phyloP scores from a whole-genome alignment of 1,140 invertebrate species.

The Drosophila asahinai region DNA sequence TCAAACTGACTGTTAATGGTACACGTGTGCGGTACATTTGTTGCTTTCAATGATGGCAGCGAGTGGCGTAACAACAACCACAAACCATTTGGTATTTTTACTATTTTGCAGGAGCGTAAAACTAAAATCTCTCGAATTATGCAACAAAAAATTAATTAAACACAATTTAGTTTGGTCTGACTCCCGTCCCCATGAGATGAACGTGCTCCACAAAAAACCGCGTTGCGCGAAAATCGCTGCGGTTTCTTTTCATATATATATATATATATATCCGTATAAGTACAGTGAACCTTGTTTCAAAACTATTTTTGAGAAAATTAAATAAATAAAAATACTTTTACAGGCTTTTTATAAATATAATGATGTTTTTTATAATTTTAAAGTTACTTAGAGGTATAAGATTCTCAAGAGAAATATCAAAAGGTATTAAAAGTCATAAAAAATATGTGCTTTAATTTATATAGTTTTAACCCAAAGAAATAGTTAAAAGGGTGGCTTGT shows the following conservation, averaged over 20 bases:
- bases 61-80: slow-evolving; percentile 21
- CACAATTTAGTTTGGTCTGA: slow-evolving; percentile 69
- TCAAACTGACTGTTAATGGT: slow-evolving; percentile 25
- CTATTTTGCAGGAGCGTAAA: slow-evolving; percentile 43
- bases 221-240: slow-evolving; percentile 76
- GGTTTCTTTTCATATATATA: slow-evolving; percentile 52
- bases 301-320: too few relatives aligned
- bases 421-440: too few relatives aligned
- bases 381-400: too few relatives aligned
- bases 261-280: slow-evolving; percentile 22
- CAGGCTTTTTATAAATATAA: too few relatives aligned
- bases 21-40: slow-evolving; percentile 53
- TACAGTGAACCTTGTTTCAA: not conserved
- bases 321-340: too few relatives aligned
- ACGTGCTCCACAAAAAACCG: slow-evolving; percentile 57
- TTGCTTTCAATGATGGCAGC: slow-evolving; percentile 25
- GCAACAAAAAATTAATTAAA: slow-evolving; percentile 83
- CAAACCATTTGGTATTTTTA: slow-evolving; percentile 63
- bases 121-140: slow-evolving; percentile 73
- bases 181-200: slow-evolving; percentile 24
- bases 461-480: too few relatives aligned
- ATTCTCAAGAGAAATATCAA: too few relatives aligned
- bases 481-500: too few relatives aligned
- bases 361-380: too few relatives aligned
- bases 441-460: too few relatives aligned